Evolutionary conservation across 2,888 invertebrate species (phyloP), one percentile per base, ranked within the genome.

Genomic region (Adelphocoris suturalis): DNA sequence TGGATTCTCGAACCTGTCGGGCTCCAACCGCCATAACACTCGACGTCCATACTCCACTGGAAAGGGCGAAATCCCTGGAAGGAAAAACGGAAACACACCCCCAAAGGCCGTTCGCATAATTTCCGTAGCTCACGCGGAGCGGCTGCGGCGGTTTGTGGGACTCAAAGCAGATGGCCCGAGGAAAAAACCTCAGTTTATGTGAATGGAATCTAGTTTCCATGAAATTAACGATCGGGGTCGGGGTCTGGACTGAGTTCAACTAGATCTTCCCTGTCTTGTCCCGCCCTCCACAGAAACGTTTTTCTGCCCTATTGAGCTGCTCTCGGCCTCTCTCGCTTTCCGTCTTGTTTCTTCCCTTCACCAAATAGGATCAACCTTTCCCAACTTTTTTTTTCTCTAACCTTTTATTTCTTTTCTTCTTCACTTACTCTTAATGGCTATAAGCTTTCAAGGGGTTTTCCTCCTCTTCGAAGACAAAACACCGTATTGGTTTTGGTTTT

Each of bases 171-270:
- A 52, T 52, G 82, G 82, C 19, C 82, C 82, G 52, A 52, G 48
- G 68, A 68, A 82, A 81, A 78, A 82, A 82, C 82, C 82, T 82
- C 82, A 52, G 48, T 82, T 82, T 82, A 82, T 82, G 52, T 52
- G 52, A 82, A 82, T 82, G 82, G 82, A 82, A 82, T 82, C 82
- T 82, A 82, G 82, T 82, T 82, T 82, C 52, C 52, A 82, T 82
- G 52, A 82, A 82, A 82, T 82, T 82, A 82, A 82, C 82, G 82
- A 82, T 52, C 23, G 48, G n/a, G 46, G 82, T 19, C 27, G 48
- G 82, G 16, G 19, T 52, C 27, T 27, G 82, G 47, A 47, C 52
- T 47, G 11, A 46, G 82, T 82, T 82, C 82, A 52, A 82, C 82
- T 82, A 82, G 48, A 82, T 82, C 52, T 52, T 52, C 82, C 23